Evolutionary conservation across 2,113 vertebrate genomes (phyloP).

Genomic region (Xiphophorus couchianus): DNA sequence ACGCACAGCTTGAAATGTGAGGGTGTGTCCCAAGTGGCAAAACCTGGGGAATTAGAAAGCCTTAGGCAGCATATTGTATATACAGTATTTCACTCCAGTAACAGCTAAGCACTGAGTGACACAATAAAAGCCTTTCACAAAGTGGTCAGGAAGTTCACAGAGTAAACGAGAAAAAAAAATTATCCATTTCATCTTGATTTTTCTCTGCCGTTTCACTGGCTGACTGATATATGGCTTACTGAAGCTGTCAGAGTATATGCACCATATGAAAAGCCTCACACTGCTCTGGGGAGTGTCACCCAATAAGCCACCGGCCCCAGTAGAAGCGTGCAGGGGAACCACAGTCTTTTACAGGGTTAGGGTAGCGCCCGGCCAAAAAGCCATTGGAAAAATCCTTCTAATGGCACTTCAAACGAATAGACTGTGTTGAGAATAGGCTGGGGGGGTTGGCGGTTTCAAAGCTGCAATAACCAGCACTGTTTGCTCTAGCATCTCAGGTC

Average conservation of each 20-base stretch:
- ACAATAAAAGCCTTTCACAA: slow-evolving; percentile 70
- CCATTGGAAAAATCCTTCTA: slow-evolving; percentile 63
- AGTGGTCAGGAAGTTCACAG: slow-evolving; percentile 62
- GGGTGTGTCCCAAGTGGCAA: slow-evolving; percentile 20
- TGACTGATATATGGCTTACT: slow-evolving; percentile 51
- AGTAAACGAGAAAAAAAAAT: slow-evolving; percentile 52
- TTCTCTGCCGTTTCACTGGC: slow-evolving; percentile 45
- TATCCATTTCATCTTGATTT: slow-evolving; percentile 40
- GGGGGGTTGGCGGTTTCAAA: slow-evolving; percentile 64
- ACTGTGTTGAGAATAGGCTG: slow-evolving; percentile 57
- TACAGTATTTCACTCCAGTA: slow-evolving; percentile 52
- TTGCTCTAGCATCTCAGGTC: slow-evolving; percentile 73
- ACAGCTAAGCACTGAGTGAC: slow-evolving; percentile 57
- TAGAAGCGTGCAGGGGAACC: slow-evolving; percentile 62
- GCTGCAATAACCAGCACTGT: slow-evolving; percentile 58
- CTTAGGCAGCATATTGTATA: slow-evolving; percentile 27
- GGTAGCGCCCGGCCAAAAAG: slow-evolving; percentile 54
- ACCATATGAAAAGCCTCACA: slow-evolving; percentile 37
- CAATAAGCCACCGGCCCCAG: slow-evolving; percentile 53
- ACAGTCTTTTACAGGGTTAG: slow-evolving; percentile 69
- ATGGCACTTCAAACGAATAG: slow-evolving; percentile 75
- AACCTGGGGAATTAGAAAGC: slow-evolving; percentile 45
- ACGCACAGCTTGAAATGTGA: slow-evolving; percentile 30
- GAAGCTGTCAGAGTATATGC: slow-evolving; percentile 30
- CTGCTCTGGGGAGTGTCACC: slow-evolving; percentile 72